Evolutionary conservation across 2,888 invertebrate species (phyloP).

Genomic region (Drosophila limbata): DNA sequence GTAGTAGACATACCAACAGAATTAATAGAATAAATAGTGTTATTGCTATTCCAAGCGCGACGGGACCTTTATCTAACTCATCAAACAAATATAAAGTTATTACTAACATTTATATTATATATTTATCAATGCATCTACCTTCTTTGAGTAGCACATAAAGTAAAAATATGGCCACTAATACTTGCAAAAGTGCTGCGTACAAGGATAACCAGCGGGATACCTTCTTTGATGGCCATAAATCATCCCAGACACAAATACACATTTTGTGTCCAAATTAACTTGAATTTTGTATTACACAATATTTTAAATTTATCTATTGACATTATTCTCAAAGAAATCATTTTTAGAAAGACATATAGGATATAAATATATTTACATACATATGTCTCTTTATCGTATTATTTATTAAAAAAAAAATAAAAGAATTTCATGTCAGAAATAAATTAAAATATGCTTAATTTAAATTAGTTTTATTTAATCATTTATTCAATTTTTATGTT

Average conservation of each 20-base stretch:
- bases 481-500: no score
- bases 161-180: neutral
- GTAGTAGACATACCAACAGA: neutral
- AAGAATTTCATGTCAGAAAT: no score
- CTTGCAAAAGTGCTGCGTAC: constrained; percentile 6
- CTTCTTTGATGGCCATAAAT: constrained; percentile 2
- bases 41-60: neutral
- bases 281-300: neutral
- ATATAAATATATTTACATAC: no score
- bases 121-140: neutral
- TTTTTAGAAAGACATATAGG: neutral
- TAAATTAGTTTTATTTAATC: no score
- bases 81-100: no score
- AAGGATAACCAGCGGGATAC: neutral
- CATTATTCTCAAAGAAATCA: neutral
- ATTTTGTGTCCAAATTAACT: neutral
- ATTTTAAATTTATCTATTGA: neutral
- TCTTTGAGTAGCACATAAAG: neutral
- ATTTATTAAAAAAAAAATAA: no score
- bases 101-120: neutral
- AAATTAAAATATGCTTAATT: no score
- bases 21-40: neutral
- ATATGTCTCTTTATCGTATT: no score
- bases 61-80: neutral
- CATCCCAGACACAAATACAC: constrained; percentile 16